These are phyloP conservation scores for Steinernema carpocapsae DNA, from an alignment of 2,888 invertebrate species.

Conservation along the genomic window DNA sequence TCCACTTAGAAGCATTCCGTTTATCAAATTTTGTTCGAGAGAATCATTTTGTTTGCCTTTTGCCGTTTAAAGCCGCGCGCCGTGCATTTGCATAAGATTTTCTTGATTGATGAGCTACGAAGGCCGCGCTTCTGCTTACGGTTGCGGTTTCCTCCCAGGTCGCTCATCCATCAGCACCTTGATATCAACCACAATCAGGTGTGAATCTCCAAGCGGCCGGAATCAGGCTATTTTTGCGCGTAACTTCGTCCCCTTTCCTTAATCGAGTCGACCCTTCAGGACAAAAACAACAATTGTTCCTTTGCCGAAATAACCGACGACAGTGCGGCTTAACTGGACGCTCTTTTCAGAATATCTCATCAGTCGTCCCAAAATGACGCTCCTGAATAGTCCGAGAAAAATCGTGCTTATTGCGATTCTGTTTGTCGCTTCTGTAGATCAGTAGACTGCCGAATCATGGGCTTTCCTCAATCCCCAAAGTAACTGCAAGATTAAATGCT, in stretches of 20 bases:
- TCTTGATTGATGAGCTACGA: neutral
- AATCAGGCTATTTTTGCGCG: neutral
- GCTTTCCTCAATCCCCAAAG: constrained; percentile 43
- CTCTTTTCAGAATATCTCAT: constrained; percentile 7
- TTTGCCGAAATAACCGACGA: neutral
- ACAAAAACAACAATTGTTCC: constrained; percentile 23
- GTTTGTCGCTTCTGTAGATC: neutral
- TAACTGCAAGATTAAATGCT: constrained; percentile 44
- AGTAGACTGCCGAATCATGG: neutral
- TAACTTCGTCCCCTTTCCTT: neutral
- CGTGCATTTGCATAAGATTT: neutral
- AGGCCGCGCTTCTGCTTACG: neutral
- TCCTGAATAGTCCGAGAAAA: neutral
- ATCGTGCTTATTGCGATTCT: neutral
- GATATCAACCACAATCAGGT: neutral
- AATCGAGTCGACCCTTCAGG: neutral
- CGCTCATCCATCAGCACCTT: neutral
- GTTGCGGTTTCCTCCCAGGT: neutral
- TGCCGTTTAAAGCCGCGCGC: neutral
- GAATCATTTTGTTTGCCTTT: neutral
- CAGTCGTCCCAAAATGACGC: neutral
- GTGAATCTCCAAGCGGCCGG: neutral
- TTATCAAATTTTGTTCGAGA: neutral
- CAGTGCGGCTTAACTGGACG: neutral
- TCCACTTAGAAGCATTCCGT: neutral